phyloP scores from a whole-genome alignment of 2,797 vertebrate species.

The Lepilemur septentrionalis region DNA sequence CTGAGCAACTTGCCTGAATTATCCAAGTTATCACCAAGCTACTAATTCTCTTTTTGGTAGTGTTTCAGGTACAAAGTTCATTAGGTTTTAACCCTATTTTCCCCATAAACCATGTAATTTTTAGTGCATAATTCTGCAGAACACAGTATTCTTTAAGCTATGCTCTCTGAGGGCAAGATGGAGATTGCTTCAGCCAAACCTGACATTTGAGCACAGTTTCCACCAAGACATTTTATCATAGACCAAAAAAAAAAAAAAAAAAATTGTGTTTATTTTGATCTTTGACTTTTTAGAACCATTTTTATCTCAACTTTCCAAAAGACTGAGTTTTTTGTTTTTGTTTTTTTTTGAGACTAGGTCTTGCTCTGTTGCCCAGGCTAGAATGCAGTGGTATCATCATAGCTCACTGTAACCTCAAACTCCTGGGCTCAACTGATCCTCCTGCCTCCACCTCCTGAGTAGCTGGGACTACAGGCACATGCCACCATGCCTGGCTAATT shows the following conservation, averaged over 20 bases:
- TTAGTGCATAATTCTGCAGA: neutral
- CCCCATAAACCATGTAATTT: neutral
- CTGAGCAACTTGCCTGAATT: neutral
- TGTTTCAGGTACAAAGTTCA: neutral
- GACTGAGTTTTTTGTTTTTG: neutral
- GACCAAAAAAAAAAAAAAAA: neutral
- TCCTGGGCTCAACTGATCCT: neutral
- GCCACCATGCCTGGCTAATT: neutral
- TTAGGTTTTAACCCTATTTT: neutral
- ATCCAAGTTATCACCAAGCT: neutral
- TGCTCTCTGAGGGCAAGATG: neutral
- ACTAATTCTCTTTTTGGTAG: neutral
- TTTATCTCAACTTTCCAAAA: neutral
- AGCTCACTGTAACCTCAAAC: neutral
- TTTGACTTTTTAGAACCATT: neutral
- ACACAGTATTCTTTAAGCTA: neutral
- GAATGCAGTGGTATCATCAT: neutral
- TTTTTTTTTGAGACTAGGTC: neutral
- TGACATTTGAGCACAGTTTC: slow-evolving; percentile 1
- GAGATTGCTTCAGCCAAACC: neutral
- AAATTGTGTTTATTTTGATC: slow-evolving; percentile 6
- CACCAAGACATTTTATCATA: neutral
- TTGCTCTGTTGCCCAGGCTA: neutral
- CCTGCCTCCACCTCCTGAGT: neutral
- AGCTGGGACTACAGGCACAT: neutral